A percentile compares a stretch with the other conserved stretches of the same genome.
These are phyloP conservation scores for Nannoperca obscura DNA, from an alignment of 2,797 vertebrate species.

Conservation along the genomic window DNA sequence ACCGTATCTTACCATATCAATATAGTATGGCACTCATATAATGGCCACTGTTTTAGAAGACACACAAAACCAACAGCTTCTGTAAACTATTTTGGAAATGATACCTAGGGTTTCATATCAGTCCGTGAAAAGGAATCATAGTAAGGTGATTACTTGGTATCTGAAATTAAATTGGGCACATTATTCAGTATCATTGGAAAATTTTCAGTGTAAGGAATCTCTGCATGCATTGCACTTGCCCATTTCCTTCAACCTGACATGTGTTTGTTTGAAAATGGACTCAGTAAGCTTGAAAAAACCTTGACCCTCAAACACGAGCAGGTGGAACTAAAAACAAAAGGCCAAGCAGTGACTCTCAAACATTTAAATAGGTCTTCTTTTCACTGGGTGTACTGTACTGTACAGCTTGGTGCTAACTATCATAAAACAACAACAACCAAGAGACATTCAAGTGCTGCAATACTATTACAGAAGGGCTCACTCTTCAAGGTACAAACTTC, in stretches of 20 bases:
- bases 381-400: constrained; percentile 83
- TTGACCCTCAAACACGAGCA: constrained; percentile 68
- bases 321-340: constrained; percentile 69
- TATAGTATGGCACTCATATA: constrained; percentile 91
- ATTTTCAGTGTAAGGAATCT: constrained; percentile 82
- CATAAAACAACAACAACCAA: constrained; percentile 83
- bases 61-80: constrained; percentile 88
- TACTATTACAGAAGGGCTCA: constrained; percentile 82
- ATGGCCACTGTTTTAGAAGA: constrained; percentile 89
- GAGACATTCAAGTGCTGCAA: constrained; percentile 86
- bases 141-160: constrained; percentile 81
- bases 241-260: constrained; percentile 78
- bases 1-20: constrained; percentile 90
- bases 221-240: constrained; percentile 89
- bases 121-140: constrained; percentile 80
- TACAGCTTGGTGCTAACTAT: constrained; percentile 87
- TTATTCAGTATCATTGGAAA: constrained; percentile 69
- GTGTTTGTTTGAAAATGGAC: constrained; percentile 75
- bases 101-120: constrained; percentile 78
- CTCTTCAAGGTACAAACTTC: constrained; percentile 81
- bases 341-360: constrained; percentile 81
- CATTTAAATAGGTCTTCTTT: constrained; percentile 78
- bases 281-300: constrained; percentile 51
- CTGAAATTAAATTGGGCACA: constrained; percentile 82
- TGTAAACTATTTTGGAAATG: constrained; percentile 87